A percentile compares a stretch with the other conserved stretches of the same genome.
phyloP scores from a whole-genome alignment of 2,797 vertebrate species.

The Enteromius afrohamiltoni region DNA sequence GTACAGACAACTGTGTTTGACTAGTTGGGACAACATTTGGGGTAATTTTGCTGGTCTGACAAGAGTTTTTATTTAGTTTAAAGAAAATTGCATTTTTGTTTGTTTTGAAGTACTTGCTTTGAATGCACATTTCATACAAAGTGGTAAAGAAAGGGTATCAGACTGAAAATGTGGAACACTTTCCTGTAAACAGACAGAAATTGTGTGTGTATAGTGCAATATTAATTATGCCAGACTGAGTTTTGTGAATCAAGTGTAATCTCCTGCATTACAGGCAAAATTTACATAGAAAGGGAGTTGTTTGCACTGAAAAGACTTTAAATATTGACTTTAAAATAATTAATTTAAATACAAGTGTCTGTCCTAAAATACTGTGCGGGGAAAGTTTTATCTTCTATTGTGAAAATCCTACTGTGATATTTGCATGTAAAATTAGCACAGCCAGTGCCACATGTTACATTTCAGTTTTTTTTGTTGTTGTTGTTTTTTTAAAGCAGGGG shows the following conservation, averaged over 20 bases:
- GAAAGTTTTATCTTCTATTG: not conserved
- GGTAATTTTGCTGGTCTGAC: no score
- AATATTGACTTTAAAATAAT: constrained; percentile 1
- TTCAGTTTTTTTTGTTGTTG: not conserved
- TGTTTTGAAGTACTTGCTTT: not conserved
- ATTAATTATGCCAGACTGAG: constrained; percentile 6
- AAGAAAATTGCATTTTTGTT: no score
- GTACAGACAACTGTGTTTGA: no score
- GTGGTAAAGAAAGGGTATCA: not conserved
- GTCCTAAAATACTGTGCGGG: not conserved
- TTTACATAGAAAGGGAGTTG: not conserved
- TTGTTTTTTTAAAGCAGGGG: not conserved
- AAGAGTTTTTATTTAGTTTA: no score
- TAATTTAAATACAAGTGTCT: not conserved
- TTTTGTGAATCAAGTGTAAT: constrained; percentile 12
- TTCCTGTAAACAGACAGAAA: not conserved
- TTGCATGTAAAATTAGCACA: not conserved
- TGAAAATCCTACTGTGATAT: not conserved
- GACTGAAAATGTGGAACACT: not conserved
- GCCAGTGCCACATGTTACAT: not conserved
- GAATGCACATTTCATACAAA: not conserved
- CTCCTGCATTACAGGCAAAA: not conserved
- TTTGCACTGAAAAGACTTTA: constrained; percentile 4
- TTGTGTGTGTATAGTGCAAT: not conserved
- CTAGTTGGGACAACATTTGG: no score